Conservation (phyloP, 2,888 invertebrate species). For the Mythimna ferrago region DNA sequence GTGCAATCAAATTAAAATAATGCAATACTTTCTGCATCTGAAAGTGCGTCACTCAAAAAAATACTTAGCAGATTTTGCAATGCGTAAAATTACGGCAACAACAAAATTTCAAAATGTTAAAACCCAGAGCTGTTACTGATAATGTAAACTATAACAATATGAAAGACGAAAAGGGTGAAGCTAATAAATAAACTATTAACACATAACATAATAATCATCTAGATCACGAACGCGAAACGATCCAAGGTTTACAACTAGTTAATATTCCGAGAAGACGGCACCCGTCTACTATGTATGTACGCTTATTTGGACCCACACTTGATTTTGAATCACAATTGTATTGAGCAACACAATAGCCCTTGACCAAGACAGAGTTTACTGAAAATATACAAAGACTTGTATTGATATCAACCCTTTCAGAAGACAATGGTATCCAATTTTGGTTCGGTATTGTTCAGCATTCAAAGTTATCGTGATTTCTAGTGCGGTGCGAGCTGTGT, state of each 20-base stretch:
- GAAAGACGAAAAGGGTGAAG: neutral
- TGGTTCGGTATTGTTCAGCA: constrained; percentile 53
- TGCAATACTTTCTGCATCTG: constrained; percentile 9
- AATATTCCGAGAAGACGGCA: constrained; percentile 56
- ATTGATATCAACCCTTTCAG: constrained; percentile 59
- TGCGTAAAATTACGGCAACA: neutral
- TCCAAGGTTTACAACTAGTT: constrained; percentile 60
- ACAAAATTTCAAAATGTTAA: neutral
- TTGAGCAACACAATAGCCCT: constrained; percentile 63
- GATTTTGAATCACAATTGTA: constrained; percentile 64
- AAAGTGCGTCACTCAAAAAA: constrained; percentile 24
- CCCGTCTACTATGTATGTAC: constrained; percentile 59
- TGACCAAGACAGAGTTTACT: constrained; percentile 60
- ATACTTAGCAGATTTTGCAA: constrained; percentile 21
- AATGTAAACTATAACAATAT: neutral
- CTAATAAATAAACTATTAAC: constrained; percentile 45
- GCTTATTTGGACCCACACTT: constrained; percentile 63
- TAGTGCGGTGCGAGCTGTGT: constrained; percentile 10
- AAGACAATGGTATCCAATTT: constrained; percentile 61
- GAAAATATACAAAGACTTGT: constrained; percentile 62
- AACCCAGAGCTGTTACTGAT: neutral
- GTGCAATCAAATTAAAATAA: constrained; percentile 27
- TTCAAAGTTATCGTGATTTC: constrained; percentile 34
- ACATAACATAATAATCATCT: constrained; percentile 52
- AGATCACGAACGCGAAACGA: constrained; percentile 59